Conservation (phyloP, 1,140 invertebrate genomes). For the Meloidogyne floridensis region DNA sequence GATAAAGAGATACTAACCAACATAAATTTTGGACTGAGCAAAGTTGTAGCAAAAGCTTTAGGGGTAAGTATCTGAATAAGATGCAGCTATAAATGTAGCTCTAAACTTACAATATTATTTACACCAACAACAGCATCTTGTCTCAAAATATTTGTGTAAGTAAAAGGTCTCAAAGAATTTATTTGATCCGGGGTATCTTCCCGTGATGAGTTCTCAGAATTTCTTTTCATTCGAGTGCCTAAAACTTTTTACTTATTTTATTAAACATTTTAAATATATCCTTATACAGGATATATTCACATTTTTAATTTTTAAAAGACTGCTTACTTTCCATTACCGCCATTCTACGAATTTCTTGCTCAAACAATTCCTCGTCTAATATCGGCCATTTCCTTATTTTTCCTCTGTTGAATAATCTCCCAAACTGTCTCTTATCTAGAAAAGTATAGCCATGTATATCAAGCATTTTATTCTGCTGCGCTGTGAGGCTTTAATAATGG, state of each 20-base stretch:
- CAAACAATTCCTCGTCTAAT: slow-evolving; percentile 21
- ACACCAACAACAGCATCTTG: slow-evolving; percentile 20
- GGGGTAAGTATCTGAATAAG: slow-evolving; percentile 11
- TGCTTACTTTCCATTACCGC: slow-evolving; percentile 19
- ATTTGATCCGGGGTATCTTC: not conserved
- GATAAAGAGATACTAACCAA: not conserved
- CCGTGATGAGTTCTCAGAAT: not conserved
- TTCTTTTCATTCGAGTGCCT: not conserved
- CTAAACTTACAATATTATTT: slow-evolving; percentile 14
- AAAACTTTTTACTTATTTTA: not conserved
- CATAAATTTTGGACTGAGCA: slow-evolving; percentile 34
- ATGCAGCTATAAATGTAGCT: no score
- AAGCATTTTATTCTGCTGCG: slow-evolving; percentile 12
- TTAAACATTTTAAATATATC: no score
- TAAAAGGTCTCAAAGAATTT: not conserved
- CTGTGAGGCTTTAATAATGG: not conserved
- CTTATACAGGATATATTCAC: no score
- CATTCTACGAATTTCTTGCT: slow-evolving; percentile 28
- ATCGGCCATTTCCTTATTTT: not conserved
- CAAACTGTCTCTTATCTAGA: slow-evolving; percentile 17
- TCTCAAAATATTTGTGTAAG: slow-evolving; percentile 23
- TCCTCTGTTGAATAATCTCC: slow-evolving; percentile 17
- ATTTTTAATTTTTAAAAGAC: no score
- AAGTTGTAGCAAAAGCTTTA: slow-evolving; percentile 21
- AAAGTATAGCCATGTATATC: slow-evolving; percentile 26